Base-by-base conservation (phyloP, 2,888 invertebrate genomes). In the Ormyrus rosae region DNA sequence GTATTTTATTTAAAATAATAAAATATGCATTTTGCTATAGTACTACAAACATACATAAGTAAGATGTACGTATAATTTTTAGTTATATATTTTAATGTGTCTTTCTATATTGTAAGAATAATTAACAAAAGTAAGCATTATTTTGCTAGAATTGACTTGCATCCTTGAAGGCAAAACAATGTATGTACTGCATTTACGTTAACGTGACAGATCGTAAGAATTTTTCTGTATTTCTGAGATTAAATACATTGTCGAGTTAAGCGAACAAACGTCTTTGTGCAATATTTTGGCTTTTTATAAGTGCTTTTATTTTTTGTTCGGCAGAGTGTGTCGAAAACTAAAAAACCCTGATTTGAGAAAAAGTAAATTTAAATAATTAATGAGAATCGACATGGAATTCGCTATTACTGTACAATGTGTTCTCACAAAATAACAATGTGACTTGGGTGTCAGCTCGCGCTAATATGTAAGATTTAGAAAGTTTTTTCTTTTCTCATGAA, bases 241-340 rank as follows among this genome's bases (percentile, higher is more conserved):
- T 76, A 67, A 11, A 60, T 46, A 45, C 5, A 19, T 55, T 68
- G 48, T 71, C 65, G 70, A 78, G 74, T 78, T 81, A 77, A 78
- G 67, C 78, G 81, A 78, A 78, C 81, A 81, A 78, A 58, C 70
- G 51, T 67, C 34, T 46, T 72, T 69, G 81, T 81, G 81, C 81
- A 81, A 81, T 81, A 77, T 73, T 58, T 81, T 64, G 69, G 69
- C 60, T 77, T 73, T 77, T 79, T 56, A 48, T 50, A 69, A 51
- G 60, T 56, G 58, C 61, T 74, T 79, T 69, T 75, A 70, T 13
- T 67, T 80, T 70, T 58, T 45, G 13, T 67, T 71, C 68, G 56
- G n/a, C 56, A 68, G 61, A 68, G 50, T 79, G 61, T 75, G 65
- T 58, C 71, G 55, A 75, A 53, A 34, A 69, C 34, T 34, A 34